These are phyloP conservation scores for Erpornis zantholeuca DNA, from an alignment of 2,113 vertebrate species.

Conservation along the genomic window DNA sequence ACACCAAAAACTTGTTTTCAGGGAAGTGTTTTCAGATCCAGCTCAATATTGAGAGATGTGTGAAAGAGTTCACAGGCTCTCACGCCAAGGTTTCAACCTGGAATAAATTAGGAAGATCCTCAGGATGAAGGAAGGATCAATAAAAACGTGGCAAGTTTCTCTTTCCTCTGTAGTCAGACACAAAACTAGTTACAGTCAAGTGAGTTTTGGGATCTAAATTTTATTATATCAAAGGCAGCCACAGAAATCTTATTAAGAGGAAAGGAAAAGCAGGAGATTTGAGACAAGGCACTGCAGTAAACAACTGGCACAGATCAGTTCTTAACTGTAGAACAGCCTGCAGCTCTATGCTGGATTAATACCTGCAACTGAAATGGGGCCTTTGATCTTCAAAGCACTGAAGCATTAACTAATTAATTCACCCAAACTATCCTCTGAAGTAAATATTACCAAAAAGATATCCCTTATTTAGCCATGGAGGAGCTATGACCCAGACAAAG, in stretches of 20 bases:
- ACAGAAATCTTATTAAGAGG: background rate
- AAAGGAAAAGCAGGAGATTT: background rate
- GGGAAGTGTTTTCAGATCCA: background rate
- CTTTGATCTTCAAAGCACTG: conserved; percentile 49
- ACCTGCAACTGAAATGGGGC: background rate
- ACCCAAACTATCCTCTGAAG: background rate
- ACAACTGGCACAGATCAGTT: conserved; percentile 27
- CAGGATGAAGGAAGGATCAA: background rate
- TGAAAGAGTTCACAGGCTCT: conserved; percentile 37
- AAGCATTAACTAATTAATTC: conserved; percentile 17
- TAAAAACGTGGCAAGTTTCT: background rate
- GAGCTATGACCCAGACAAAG: background rate
- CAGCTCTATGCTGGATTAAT: background rate
- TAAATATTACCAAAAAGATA: background rate
- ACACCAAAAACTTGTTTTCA: background rate
- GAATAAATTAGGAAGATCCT: conserved; percentile 43
- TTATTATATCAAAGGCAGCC: background rate
- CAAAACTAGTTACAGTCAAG: background rate
- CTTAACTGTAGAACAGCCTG: background rate
- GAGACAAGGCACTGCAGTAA: background rate
- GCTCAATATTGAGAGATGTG: background rate
- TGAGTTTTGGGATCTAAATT: background rate
- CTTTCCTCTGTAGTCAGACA: background rate
- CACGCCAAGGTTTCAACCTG: background rate
- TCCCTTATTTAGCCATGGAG: background rate